These are phyloP conservation scores for Patella vulgata DNA, from an alignment of 1,140 invertebrate species.

Conservation along the genomic window DNA sequence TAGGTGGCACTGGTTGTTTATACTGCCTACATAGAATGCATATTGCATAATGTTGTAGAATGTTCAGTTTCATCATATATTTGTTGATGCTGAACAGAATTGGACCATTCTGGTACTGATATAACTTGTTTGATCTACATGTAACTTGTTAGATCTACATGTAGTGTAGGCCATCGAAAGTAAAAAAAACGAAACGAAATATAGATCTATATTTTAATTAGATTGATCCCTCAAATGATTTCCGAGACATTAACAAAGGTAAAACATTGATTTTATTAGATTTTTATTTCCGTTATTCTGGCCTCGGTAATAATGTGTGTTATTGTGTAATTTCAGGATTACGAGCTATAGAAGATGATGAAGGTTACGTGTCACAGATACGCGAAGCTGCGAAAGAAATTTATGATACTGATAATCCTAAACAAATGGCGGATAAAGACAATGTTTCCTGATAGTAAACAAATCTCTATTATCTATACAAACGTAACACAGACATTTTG, in stretches of 20 bases:
- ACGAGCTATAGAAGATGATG: constrained; percentile 28
- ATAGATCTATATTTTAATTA: not conserved
- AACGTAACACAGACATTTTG: too few species aligned
- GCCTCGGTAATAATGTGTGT: not conserved
- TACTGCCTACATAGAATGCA: too few species aligned
- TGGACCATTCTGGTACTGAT: too few species aligned
- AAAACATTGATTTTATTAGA: not conserved
- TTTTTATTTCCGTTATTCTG: not conserved
- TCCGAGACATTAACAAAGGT: not conserved
- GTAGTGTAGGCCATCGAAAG: too few species aligned
- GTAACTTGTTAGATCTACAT: too few species aligned
- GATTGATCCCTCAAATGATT: not conserved
- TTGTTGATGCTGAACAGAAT: too few species aligned
- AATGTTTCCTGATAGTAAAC: constrained; percentile 2
- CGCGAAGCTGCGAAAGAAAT: constrained; percentile 23
- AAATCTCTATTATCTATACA: too few species aligned
- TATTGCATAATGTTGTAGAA: too few species aligned
- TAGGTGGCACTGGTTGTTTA: too few species aligned
- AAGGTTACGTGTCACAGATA: constrained; percentile 31
- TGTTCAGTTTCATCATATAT: too few species aligned
- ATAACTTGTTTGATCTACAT: too few species aligned
- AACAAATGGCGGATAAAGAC: not conserved
- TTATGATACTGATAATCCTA: constrained; percentile 2
- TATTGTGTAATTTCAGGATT: constrained; percentile 23
- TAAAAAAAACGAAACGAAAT: too few species aligned